Conservation (phyloP, 2,113 vertebrate species). For the Anser cygnoides region DNA sequence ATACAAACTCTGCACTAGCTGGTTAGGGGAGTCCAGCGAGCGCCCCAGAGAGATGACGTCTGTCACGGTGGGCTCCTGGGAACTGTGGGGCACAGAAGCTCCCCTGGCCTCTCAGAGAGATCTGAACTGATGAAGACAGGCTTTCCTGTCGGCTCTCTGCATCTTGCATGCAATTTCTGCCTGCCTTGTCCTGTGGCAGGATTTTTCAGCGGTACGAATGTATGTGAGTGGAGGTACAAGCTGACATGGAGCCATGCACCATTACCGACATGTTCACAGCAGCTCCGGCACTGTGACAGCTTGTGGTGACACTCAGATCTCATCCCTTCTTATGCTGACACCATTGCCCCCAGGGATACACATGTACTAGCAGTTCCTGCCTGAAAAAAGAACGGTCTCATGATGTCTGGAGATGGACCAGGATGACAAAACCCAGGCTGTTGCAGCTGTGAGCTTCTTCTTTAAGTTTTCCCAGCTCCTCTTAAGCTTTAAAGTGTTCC, state of each 20-base stretch:
- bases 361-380: background rate
- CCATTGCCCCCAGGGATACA: too few species aligned
- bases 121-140: background rate
- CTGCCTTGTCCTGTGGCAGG: rapidly evolving
- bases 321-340: background rate
- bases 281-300: background rate
- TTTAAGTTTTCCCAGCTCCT: background rate
- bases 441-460: background rate
- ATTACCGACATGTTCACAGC: rapidly evolving
- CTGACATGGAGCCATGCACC: background rate
- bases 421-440: background rate
- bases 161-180: background rate
- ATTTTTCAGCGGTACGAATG: background rate
- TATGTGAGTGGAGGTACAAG: background rate
- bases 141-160: rapidly evolving
- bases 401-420: background rate
- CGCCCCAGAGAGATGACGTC: background rate
- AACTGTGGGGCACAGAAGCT: background rate
- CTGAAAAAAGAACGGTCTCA: background rate
- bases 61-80: background rate
- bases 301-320: background rate
- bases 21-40: background rate
- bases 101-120: background rate
- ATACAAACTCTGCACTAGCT: background rate
- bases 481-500: background rate